phyloP scores from a whole-genome alignment of 2,797 vertebrate genomes.

The Halcyon chelicuti region DNA sequence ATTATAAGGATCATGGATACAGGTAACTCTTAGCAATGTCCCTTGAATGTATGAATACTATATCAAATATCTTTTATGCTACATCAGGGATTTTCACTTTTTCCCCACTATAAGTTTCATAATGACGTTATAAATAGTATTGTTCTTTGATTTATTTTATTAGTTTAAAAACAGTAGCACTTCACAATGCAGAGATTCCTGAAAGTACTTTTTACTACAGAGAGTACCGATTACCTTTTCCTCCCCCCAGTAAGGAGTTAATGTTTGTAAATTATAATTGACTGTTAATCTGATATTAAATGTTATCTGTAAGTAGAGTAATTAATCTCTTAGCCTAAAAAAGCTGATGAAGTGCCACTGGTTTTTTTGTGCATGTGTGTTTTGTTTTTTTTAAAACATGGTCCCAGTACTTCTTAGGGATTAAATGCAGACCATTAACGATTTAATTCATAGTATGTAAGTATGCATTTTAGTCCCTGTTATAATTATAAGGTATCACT shows the following conservation, averaged over 20 bases:
- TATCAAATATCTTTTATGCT: neutral
- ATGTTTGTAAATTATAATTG: neutral
- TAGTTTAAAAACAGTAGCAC: neutral
- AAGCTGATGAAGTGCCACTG: neutral
- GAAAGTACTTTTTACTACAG: neutral
- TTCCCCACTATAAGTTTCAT: neutral
- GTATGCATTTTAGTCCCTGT: neutral
- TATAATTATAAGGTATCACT: neutral
- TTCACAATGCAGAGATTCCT: neutral
- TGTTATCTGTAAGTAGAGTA: neutral
- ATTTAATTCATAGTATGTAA: neutral
- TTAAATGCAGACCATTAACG: neutral
- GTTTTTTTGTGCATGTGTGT: neutral
- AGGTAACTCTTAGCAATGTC: constrained; percentile 79
- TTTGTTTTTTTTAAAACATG: neutral
- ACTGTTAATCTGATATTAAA: neutral
- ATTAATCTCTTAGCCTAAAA: neutral
- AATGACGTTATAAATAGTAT: neutral
- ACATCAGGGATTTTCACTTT: neutral
- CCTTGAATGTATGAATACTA: neutral
- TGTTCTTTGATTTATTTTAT: neutral
- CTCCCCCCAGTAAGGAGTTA: neutral
- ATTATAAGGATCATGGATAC: constrained; percentile 96
- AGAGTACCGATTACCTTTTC: neutral
- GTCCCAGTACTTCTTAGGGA: neutral